These are phyloP conservation scores for Ypsolopha sequella DNA, from an alignment of 2,888 invertebrate species.

Conservation along the genomic window DNA sequence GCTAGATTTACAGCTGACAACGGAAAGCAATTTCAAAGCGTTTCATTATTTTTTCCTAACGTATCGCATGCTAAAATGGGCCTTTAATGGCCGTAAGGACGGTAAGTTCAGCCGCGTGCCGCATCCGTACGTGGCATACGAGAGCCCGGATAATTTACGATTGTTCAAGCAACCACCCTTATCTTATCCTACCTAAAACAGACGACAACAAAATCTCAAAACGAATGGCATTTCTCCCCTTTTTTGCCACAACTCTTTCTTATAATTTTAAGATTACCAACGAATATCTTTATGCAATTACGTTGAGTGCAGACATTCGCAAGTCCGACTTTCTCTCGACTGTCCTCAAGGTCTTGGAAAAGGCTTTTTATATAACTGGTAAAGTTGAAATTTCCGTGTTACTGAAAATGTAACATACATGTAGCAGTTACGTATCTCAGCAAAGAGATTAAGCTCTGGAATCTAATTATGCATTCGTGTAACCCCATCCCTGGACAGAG, in stretches of 20 bases:
- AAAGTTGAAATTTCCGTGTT: too few relatives aligned
- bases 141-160: conserved; percentile 32
- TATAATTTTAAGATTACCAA: neutral
- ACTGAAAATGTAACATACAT: neutral
- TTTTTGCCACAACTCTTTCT: conserved; percentile 2
- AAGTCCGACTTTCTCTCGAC: too few relatives aligned
- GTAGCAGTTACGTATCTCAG: neutral
- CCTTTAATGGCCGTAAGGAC: conserved; percentile 27
- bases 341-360: too few relatives aligned
- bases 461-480: conserved; percentile 24
- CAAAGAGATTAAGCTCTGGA: conserved; percentile 10
- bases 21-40: conserved; percentile 1
- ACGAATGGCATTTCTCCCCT: conserved; percentile 2
- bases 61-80: conserved; percentile 32
- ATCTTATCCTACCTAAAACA: conserved; percentile 9
- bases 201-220: conserved; percentile 7
- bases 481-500: conserved; percentile 14
- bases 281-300: too few relatives aligned
- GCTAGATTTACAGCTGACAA: conserved; percentile 3
- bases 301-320: too few relatives aligned
- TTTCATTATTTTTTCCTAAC: conserved; percentile 17
- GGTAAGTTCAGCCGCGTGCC: conserved; percentile 13
- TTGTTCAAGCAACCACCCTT: conserved; percentile 9
- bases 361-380: too few relatives aligned
- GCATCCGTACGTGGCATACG: conserved; percentile 18